Evolutionary conservation across 2,797 vertebrate species (phyloP).

Genomic region (Sebastes dallii): DNA sequence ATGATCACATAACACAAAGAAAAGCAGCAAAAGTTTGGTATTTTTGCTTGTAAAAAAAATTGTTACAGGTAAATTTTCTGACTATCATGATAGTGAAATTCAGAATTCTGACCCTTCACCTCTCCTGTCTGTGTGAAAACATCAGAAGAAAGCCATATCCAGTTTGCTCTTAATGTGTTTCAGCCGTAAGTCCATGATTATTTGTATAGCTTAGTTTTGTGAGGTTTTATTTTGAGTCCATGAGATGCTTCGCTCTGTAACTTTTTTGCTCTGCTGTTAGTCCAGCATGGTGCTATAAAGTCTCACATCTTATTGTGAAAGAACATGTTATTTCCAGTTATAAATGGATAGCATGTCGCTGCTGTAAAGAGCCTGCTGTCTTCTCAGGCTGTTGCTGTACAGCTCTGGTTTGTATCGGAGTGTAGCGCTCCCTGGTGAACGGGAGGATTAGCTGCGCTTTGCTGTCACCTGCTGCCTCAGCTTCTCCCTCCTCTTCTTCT

Average conservation of each 20-base stretch:
- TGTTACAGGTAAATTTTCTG: background rate
- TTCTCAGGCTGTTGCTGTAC: background rate
- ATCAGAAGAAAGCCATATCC: background rate
- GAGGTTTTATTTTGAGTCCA: conserved; percentile 38
- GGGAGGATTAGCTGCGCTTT: conserved; percentile 82
- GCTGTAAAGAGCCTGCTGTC: background rate
- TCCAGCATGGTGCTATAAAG: background rate
- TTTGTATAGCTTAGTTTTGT: conserved; percentile 61
- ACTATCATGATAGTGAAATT: background rate
- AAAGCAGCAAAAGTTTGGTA: background rate
- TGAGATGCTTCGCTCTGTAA: conserved; percentile 52
- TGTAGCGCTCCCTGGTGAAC: conserved; percentile 37
- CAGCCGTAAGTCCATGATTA: conserved; percentile 46
- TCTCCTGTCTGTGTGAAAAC: background rate
- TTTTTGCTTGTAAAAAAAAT: background rate
- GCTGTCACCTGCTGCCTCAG: conserved; percentile 82
- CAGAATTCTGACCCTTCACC: background rate
- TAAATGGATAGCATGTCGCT: conserved; percentile 24
- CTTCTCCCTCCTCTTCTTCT: conserved; percentile 89
- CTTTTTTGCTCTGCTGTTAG: background rate
- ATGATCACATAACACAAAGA: background rate
- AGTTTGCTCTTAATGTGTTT: conserved; percentile 32
- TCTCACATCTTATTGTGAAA: conserved; percentile 19
- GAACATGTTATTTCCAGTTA: conserved; percentile 38
- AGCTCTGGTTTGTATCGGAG: background rate